Conservation (phyloP, 2,888 invertebrate genomes). For the Cryptops parisi region DNA sequence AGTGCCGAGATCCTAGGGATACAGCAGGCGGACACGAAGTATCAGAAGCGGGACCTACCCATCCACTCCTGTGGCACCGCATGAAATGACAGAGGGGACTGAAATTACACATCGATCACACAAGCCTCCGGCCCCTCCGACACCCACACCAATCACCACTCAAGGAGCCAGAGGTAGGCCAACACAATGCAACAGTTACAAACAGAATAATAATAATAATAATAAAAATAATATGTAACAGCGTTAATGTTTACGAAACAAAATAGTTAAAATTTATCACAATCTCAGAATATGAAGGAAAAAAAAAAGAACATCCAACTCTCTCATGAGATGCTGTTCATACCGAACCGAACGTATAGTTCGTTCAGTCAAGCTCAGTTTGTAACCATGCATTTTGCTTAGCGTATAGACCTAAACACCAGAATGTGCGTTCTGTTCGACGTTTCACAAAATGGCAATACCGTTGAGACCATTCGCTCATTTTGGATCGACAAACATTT, state of each 20-base stretch:
- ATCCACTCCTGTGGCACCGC: slow-evolving; percentile 14
- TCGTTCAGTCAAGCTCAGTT: too few species aligned
- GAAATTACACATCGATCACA: slow-evolving; percentile 10
- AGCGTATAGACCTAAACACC: too few species aligned
- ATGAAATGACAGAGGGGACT: slow-evolving; percentile 14
- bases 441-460: too few species aligned
- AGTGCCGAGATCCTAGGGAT: slow-evolving; percentile 13
- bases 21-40: slow-evolving; percentile 9
- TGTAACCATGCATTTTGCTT: too few species aligned
- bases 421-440: too few species aligned
- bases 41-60: slow-evolving; percentile 15
- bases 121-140: background rate
- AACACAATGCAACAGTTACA: too few species aligned
- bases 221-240: too few species aligned
- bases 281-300: background rate
- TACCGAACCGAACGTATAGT: too few species aligned
- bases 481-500: too few species aligned
- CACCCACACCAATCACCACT: slow-evolving; percentile 7
- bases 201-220: too few species aligned
- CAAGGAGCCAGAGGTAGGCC: background rate
- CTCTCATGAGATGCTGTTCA: too few species aligned
- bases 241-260: background rate
- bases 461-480: too few species aligned
- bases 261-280: background rate
- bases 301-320: background rate